Conservation (phyloP, 1,140 invertebrate genomes). For the Drosophila sucinea region DNA sequence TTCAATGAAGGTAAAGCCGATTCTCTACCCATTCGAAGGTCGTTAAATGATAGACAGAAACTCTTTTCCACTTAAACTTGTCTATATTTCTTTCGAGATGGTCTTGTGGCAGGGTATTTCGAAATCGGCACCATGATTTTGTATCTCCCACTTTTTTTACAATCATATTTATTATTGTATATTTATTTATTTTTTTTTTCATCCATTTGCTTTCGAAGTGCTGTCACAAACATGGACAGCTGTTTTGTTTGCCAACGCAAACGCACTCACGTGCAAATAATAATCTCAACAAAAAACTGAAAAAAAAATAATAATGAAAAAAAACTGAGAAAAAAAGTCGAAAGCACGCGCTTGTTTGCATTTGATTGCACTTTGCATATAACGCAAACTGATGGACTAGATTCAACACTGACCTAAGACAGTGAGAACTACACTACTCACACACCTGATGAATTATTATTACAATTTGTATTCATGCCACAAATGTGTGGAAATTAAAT, state of each 20-base stretch:
- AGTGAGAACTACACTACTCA: slow-evolving; percentile 10
- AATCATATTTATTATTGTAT: slow-evolving; percentile 55
- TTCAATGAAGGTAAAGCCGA: too few species aligned
- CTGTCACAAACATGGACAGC: slow-evolving; percentile 62
- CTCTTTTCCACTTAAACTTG: too few species aligned
- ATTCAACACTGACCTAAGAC: slow-evolving; percentile 45
- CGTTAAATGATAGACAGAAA: too few species aligned
- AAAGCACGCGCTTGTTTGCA: slow-evolving; percentile 76
- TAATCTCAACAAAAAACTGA: slow-evolving; percentile 28
- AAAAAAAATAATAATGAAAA: slow-evolving; percentile 40
- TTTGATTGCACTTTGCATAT: slow-evolving; percentile 68
- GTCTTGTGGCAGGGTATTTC: background rate
- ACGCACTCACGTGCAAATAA: slow-evolving; percentile 68
- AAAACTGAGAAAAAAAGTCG: slow-evolving; percentile 24
- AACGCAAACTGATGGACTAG: slow-evolving; percentile 36
- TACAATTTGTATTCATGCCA: background rate
- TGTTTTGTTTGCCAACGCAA: slow-evolving; percentile 38
- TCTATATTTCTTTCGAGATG: too few species aligned
- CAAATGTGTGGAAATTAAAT: background rate
- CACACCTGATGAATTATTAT: slow-evolving; percentile 1
- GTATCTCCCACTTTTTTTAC: slow-evolving; percentile 31
- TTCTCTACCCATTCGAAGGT: too few species aligned
- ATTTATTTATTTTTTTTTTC: slow-evolving; percentile 49
- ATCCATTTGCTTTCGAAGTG: slow-evolving; percentile 48
- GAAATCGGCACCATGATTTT: background rate